Conservation (phyloP, 2,797 vertebrate species). For the Hoplostethus mediterraneus region DNA sequence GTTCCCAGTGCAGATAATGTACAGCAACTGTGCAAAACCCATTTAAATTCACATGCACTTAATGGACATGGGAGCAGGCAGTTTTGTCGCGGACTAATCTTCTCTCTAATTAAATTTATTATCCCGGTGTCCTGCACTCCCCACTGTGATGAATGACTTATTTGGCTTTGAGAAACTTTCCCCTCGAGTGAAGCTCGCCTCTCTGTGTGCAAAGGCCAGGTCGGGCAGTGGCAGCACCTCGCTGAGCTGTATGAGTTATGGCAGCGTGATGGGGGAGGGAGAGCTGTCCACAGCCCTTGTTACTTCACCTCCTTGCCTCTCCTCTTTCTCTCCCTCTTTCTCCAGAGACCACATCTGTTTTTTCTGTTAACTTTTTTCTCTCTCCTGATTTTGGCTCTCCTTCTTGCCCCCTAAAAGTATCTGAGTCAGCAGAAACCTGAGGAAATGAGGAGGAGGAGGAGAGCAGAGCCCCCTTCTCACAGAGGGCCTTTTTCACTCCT, state of each 20-base stretch:
- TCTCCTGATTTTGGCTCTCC: conserved; percentile 37
- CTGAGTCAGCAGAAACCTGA: conserved; percentile 81
- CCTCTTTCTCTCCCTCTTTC: conserved; percentile 46
- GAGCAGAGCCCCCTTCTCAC: conserved; percentile 38
- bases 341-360: conserved; percentile 77
- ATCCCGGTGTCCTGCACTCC: conserved; percentile 64
- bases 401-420: conserved; percentile 49
- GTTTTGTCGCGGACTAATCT: conserved; percentile 68
- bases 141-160: conserved; percentile 75
- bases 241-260: conserved; percentile 58
- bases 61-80: conserved; percentile 50
- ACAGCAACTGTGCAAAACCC: conserved; percentile 26
- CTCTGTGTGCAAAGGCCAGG: conserved; percentile 23
- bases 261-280: conserved; percentile 38
- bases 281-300: conserved; percentile 34
- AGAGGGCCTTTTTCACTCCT: conserved; percentile 54
- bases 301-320: conserved; percentile 60
- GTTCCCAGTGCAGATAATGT: conserved; percentile 1
- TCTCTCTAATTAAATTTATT: conserved; percentile 78
- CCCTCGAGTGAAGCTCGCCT: conserved; percentile 39
- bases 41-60: conserved; percentile 47
- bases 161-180: conserved; percentile 68
- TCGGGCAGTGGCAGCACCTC: conserved; percentile 21
- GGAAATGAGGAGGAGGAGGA: conserved; percentile 46
- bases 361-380: conserved; percentile 57